These are phyloP conservation scores for Clunio marinus DNA, from an alignment of 2,888 invertebrate species.

Conservation along the genomic window DNA sequence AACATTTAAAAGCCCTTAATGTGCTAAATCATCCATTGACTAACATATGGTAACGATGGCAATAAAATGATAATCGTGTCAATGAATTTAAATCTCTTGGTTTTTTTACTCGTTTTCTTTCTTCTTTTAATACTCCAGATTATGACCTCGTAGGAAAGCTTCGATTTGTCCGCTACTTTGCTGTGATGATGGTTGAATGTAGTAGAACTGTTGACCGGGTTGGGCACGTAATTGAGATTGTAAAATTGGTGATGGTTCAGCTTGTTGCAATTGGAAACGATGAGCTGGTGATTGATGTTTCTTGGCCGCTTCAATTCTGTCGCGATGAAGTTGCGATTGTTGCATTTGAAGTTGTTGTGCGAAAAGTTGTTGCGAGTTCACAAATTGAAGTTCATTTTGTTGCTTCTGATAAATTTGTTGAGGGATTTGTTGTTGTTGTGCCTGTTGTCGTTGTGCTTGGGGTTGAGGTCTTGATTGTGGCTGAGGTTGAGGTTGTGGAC, in stretches of 20 bases:
- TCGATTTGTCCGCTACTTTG: constrained; percentile 70
- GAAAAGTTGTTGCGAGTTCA: constrained; percentile 62
- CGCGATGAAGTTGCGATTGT: constrained; percentile 61
- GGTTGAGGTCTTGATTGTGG: constrained; percentile 43
- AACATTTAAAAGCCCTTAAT: constrained; percentile 3
- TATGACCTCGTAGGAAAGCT: constrained; percentile 71
- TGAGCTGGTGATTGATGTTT: constrained; percentile 46
- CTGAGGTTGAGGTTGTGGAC: constrained; percentile 54
- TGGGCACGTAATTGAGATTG: constrained; percentile 40
- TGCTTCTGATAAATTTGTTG: constrained; percentile 56
- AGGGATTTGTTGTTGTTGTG: constrained; percentile 40
- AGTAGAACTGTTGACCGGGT: constrained; percentile 54
- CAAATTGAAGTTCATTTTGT: constrained; percentile 58
- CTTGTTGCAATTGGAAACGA: constrained; percentile 48
- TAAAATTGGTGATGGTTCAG: constrained; percentile 43
- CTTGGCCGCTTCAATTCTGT: constrained; percentile 54
- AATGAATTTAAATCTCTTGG: constrained; percentile 23
- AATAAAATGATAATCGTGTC: constrained; percentile 14
- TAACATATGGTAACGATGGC: constrained; percentile 8
- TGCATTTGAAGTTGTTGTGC: constrained; percentile 65
- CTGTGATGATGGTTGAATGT: constrained; percentile 54
- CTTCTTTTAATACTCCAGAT: constrained; percentile 58
- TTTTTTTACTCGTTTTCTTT: neutral
- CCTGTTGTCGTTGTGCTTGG: too few relatives aligned
- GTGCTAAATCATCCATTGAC: constrained; percentile 20